Conservation (phyloP, 2,888 invertebrate genomes). For the Tribolium freemani region DNA sequence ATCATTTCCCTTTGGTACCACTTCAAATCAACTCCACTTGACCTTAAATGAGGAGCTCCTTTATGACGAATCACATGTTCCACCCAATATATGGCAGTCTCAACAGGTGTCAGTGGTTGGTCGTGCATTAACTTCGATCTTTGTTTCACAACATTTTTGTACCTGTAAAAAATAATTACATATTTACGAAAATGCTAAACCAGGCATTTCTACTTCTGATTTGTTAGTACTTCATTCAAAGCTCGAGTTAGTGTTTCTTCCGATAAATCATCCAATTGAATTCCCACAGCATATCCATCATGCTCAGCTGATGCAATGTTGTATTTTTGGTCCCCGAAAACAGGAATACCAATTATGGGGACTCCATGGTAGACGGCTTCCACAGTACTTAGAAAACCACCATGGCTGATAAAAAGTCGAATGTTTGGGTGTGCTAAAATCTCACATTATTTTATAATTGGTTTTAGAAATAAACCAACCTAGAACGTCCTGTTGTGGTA, state of each 20-base stretch:
- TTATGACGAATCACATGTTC: conserved; percentile 39
- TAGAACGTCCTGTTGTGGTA: conserved; percentile 45
- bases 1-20: conserved; percentile 39
- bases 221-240: conserved; percentile 39
- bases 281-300: conserved; percentile 42
- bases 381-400: conserved; percentile 71
- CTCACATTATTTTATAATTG: not conserved
- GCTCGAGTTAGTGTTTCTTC: conserved; percentile 38
- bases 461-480: conserved; percentile 15
- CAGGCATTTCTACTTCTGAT: conserved; percentile 31
- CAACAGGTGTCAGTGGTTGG: conserved; percentile 40
- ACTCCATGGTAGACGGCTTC: conserved; percentile 70
- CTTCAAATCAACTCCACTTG: conserved; percentile 31
- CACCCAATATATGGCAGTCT: conserved; percentile 41
- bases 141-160: conserved; percentile 44
- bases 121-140: conserved; percentile 53
- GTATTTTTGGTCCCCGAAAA: conserved; percentile 69
- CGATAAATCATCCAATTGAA: conserved; percentile 37
- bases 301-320: conserved; percentile 66
- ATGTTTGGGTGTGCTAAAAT: conserved; percentile 70
- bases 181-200: not conserved
- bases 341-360: conserved; percentile 70
- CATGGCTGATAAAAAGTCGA: conserved; percentile 72
- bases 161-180: conserved; percentile 40
- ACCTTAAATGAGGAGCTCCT: conserved; percentile 37